phyloP scores from a whole-genome alignment of 2,797 vertebrate genomes.

The Dromococcyx pavoninus region DNA sequence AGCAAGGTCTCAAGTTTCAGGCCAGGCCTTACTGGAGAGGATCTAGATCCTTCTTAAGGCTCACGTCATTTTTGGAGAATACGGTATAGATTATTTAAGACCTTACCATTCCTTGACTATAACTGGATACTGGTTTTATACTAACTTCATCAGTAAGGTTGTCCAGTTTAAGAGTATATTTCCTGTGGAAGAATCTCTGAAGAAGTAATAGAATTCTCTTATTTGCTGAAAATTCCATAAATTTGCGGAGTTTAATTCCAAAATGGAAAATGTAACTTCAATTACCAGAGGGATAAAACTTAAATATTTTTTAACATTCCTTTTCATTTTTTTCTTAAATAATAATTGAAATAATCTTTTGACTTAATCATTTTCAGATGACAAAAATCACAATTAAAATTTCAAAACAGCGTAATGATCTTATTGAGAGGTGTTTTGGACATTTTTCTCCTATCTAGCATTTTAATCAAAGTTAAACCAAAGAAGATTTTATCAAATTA shows the following conservation, averaged over 20 bases:
- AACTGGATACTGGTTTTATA: not conserved
- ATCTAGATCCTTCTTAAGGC: not conserved
- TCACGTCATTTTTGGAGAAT: not conserved
- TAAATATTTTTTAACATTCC: not conserved
- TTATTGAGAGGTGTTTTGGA: not conserved
- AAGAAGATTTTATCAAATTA: not conserved
- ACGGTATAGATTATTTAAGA: not conserved
- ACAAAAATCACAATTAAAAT: not conserved
- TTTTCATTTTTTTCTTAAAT: not conserved
- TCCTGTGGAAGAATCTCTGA: not conserved
- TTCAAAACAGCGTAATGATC: not conserved
- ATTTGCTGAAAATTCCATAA: not conserved
- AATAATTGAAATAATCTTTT: not conserved
- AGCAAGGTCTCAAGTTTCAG: not conserved
- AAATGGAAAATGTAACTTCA: not conserved
- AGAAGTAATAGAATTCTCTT: not conserved
- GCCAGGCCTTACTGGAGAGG: not conserved
- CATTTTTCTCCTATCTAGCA: not conserved
- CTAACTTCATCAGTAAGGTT: not conserved
- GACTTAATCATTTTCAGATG: not conserved
- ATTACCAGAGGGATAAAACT: not conserved
- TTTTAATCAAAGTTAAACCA: not conserved
- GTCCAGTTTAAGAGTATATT: not conserved
- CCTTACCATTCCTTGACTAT: not conserved
- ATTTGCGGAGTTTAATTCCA: not conserved